Evolutionary conservation across 2,797 vertebrate species (phyloP).

Genomic region (Mycteria americana): DNA sequence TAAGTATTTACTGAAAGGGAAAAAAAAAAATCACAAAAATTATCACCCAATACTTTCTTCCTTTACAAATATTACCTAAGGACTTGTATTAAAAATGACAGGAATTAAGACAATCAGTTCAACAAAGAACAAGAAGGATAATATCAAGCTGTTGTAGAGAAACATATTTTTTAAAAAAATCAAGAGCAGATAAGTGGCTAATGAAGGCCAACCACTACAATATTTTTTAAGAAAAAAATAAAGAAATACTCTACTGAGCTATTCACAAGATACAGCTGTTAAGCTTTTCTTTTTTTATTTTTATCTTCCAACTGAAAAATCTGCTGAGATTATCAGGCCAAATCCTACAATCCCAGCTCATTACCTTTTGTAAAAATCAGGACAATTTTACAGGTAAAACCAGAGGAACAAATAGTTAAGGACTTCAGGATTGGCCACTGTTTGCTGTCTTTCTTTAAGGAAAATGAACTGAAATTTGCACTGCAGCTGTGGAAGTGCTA

Average conservation of each 20-base stretch:
- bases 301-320: not conserved
- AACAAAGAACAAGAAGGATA: not conserved
- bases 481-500: conserved; percentile 28
- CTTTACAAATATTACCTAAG: not conserved
- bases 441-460: not conserved
- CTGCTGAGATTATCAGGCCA: not conserved
- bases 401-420: not conserved
- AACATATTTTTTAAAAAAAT: not conserved
- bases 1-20: not conserved
- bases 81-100: not conserved
- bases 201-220: not conserved
- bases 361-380: not conserved
- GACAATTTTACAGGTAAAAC: conserved; percentile 33
- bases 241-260: not conserved
- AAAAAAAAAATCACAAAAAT: not conserved
- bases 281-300: not conserved
- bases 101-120: not conserved
- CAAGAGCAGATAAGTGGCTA: not conserved
- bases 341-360: not conserved
- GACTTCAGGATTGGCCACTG: not conserved
- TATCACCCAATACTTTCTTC: not conserved
- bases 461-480: conserved; percentile 20
- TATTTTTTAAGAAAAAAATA: not conserved
- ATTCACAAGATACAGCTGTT: not conserved
- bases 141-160: not conserved